Evolutionary conservation across 2,113 vertebrate genomes (phyloP), one percentile per base, ranked within the genome.

Genomic region (Cynocephalus volans): DNA sequence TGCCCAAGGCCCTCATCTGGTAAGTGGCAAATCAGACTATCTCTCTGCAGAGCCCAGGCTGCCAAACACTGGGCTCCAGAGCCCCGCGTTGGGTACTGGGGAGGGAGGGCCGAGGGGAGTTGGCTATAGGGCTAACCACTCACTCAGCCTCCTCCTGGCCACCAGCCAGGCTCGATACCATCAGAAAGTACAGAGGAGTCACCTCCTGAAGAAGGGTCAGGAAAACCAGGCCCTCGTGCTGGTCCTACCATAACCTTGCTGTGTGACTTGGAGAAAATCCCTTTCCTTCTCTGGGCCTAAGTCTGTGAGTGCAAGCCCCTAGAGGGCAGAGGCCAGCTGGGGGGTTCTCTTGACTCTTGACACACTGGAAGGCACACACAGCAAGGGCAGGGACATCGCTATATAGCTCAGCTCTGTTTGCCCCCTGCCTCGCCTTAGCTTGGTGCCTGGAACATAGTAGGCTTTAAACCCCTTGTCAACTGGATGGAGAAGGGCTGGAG

Each of bases 71-170:
- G 21, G 2, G 80, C 83, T 18, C 58, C 41, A 8, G 84, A 0
- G 33, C 31, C 64, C 11, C n/a, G 60, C 0, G 1, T 1, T 11
- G 10, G 72, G 21, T 4, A 8, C 18, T 0, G 6, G 14, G 26
- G 6, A 6, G 50, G n/a, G 56, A 36, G 67, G 17, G 48, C 13
- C 23, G 2, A 28, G 9, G 31, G 60, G 54, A 60, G 4, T 9
- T 0, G 2, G 50, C 33, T 15, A 14, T 17, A 10, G 3, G 8
- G 12, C 31, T 17, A 0, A 2, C 11, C 17, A 7, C 62, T 45
- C 28, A 6, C 69, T 33, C 28, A 5, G 18, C 73, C 41, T 48
- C 45, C 10, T 31, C n/a, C 52, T 3, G 33, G 28, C 52, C 17
- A 2, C 24, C 3, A 0, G 6, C 60, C 10, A 36, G 36, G 36